phyloP scores from a whole-genome alignment of 2,797 vertebrate species.

The Sebastes iracundus region DNA sequence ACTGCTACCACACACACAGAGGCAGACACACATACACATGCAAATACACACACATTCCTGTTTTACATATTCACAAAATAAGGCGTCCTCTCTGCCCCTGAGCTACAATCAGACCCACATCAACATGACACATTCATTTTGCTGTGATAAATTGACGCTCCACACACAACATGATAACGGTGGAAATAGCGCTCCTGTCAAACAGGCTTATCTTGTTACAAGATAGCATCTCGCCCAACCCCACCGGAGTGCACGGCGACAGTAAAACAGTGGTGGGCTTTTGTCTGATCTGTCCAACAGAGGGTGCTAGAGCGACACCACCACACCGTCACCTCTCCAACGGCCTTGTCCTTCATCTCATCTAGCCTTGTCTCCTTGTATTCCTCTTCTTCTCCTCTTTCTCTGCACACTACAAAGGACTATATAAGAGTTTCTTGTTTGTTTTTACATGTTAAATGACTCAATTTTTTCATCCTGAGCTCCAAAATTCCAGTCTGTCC shows the following conservation, averaged over 20 bases:
- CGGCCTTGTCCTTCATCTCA: not conserved
- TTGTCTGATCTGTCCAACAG: slow-evolving; percentile 65
- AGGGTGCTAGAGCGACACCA: slow-evolving; percentile 66
- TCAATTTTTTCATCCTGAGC: not conserved
- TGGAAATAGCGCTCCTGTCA: slow-evolving; percentile 25
- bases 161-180: slow-evolving; percentile 13
- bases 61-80: slow-evolving; percentile 7
- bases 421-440: not conserved
- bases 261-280: slow-evolving; percentile 20
- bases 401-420: not conserved
- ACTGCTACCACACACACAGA: slow-evolving; percentile 37
- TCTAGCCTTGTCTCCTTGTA: not conserved
- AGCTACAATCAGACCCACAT: slow-evolving; percentile 13
- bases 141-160: slow-evolving; percentile 17
- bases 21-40: not conserved
- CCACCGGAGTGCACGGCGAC: not conserved
- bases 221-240: slow-evolving; percentile 19
- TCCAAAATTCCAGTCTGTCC: not conserved
- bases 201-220: slow-evolving; percentile 31
- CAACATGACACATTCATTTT: not conserved
- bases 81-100: not conserved
- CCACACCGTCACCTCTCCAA: not conserved
- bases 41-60: not conserved
- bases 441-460: not conserved
- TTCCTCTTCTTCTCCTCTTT: not conserved